These are phyloP conservation scores for Aspidiotus destructor DNA, from an alignment of 2,888 invertebrate genomes.

Conservation along the genomic window DNA sequence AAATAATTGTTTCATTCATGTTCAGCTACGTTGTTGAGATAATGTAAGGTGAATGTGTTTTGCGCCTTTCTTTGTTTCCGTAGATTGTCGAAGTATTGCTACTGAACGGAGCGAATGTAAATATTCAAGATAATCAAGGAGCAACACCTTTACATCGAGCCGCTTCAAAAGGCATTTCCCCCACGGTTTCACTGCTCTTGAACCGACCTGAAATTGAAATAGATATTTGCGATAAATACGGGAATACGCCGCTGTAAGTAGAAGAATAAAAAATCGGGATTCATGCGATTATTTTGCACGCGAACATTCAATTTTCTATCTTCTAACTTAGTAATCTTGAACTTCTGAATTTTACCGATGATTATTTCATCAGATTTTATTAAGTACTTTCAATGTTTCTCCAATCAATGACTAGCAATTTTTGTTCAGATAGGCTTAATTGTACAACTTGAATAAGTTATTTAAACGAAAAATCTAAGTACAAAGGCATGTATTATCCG, in stretches of 20 bases:
- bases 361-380: too few relatives aligned
- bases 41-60: too few relatives aligned
- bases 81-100: conserved; percentile 60
- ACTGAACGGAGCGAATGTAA: conserved; percentile 57
- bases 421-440: too few relatives aligned
- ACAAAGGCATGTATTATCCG: too few relatives aligned
- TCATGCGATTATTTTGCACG: too few relatives aligned
- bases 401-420: background rate
- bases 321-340: too few relatives aligned
- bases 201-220: conserved; percentile 46
- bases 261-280: background rate
- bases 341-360: too few relatives aligned
- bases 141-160: conserved; percentile 71
- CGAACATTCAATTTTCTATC: too few relatives aligned
- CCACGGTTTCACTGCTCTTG: conserved; percentile 58
- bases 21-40: too few relatives aligned
- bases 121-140: conserved; percentile 56
- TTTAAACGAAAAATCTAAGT: too few relatives aligned
- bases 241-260: conserved; percentile 64
- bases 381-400: background rate
- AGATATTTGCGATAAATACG: conserved; percentile 57
- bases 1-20: too few relatives aligned
- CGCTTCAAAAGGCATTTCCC: conserved; percentile 62
- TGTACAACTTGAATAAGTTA: too few relatives aligned
- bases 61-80: conserved; percentile 4